Conservation (phyloP, 2,113 vertebrate genomes). For the Galeopterus variegatus region DNA sequence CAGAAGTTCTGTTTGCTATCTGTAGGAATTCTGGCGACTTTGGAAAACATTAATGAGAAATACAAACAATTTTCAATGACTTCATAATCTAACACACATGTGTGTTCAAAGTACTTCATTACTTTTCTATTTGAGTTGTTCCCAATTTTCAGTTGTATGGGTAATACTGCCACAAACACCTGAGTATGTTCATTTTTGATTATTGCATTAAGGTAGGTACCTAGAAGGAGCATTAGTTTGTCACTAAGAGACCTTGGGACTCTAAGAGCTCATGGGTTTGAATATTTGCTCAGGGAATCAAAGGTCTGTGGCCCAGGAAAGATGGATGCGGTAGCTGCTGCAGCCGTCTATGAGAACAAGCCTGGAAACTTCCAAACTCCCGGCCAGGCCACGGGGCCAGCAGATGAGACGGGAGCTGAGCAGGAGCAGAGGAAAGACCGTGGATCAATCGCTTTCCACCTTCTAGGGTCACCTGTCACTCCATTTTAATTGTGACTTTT, state of each 20-base stretch:
- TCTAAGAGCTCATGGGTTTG: neutral
- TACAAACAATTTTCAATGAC: neutral
- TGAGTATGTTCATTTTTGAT: neutral
- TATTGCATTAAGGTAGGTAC: neutral
- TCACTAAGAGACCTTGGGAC: neutral
- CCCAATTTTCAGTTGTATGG: neutral
- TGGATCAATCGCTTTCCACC: no score
- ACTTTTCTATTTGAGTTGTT: neutral
- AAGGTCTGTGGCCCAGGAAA: neutral
- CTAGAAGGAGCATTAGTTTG: neutral
- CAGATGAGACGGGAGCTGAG: neutral
- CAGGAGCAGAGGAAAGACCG: neutral
- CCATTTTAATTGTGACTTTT: neutral
- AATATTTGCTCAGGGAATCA: neutral
- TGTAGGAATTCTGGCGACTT: neutral
- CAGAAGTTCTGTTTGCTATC: neutral
- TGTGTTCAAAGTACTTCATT: neutral
- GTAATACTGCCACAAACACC: neutral
- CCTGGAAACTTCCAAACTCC: neutral
- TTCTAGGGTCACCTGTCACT: neutral
- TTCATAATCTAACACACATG: neutral
- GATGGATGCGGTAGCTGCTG: no score
- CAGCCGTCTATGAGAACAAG: neutral
- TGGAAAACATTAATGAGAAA: constrained; percentile 2
- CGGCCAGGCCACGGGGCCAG: no score